Evolutionary conservation across 2,888 invertebrate species (phyloP).

Genomic region (Hyles lineata): DNA sequence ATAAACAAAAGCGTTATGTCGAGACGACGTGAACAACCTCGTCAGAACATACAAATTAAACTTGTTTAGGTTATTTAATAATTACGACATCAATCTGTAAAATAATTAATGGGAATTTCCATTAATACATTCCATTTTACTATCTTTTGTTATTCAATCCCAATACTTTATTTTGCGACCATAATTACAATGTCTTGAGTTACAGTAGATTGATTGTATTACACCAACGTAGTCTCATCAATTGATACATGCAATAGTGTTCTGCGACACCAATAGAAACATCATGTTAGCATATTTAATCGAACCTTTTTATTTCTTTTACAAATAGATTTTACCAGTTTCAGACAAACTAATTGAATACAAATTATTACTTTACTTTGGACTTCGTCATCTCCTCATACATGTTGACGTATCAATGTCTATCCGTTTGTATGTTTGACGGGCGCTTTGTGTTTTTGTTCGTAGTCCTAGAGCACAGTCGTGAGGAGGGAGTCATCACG

Average conservation of each 20-base stretch:
- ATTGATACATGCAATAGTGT: neutral
- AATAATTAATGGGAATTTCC: too few relatives aligned
- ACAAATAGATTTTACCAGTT: neutral
- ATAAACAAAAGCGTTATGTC: neutral
- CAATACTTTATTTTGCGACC: constrained; percentile 8
- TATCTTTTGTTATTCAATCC: neutral
- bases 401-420: constrained; percentile 36
- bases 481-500: constrained; percentile 85
- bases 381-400: constrained; percentile 55
- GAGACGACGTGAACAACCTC: neutral
- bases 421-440: constrained; percentile 79
- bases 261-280: neutral
- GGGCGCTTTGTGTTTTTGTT: constrained; percentile 82
- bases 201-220: neutral
- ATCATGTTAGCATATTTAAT: neutral
- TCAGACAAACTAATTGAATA: neutral
- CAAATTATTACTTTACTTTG: neutral
- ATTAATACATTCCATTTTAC: neutral
- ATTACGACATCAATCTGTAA: too few relatives aligned
- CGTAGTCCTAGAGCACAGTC: constrained; percentile 85
- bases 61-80: neutral
- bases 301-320: neutral
- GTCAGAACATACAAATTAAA: constrained; percentile 10
- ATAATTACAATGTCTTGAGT: too few relatives aligned
- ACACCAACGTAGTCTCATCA: neutral